Base-by-base conservation (phyloP, 2,113 vertebrate species). In the Sapayoa aenigma region DNA sequence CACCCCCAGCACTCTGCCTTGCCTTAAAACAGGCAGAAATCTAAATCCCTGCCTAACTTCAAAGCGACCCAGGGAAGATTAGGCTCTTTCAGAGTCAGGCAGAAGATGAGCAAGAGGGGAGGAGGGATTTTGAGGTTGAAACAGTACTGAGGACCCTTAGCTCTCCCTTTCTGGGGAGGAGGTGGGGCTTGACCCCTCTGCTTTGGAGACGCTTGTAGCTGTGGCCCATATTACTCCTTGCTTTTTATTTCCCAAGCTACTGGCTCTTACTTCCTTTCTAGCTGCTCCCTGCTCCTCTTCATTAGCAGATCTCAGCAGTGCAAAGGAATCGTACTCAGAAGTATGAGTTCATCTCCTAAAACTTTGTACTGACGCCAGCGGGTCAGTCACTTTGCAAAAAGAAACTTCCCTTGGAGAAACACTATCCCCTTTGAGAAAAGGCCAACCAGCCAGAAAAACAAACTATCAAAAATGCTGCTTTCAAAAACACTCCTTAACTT, bases 331-430 rank as follows among this genome's bases (percentile, higher is more conserved):
- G 1, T 71, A 78, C 75, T 93, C 90, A 89, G 89, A 96, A 93
- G 78, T 23, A 95, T 97, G 97, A 97, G 96, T 96, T 97, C 97
- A 97, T 97, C 95, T 91, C 84, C 47, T 18, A 97, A 97, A 97
- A 94, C 94, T 97, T 90, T 96, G 92, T 96, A 55, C 88, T 84
- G 63, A 2, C 69, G 96, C 97, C 96, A 97, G 87, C 0, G 80
- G 96, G 94, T 92, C 94, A 87, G 65, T 94, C 76, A 76, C 93
- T 96, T 91, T 60, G 81, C 94, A 89, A 94, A 92, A 87, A 95
- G 89, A 94, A 96, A 97, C 91, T 97, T 97, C 97, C 97, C 95
- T 90, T 52, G 59, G 19, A 96, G 97, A 97, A 97, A 97, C 94
- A 71, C 79, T 93, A 95, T 90, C 90, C 96, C 60, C 94, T 94